Conservation (phyloP, 2,113 vertebrate genomes). For the Oryzias woworae region DNA sequence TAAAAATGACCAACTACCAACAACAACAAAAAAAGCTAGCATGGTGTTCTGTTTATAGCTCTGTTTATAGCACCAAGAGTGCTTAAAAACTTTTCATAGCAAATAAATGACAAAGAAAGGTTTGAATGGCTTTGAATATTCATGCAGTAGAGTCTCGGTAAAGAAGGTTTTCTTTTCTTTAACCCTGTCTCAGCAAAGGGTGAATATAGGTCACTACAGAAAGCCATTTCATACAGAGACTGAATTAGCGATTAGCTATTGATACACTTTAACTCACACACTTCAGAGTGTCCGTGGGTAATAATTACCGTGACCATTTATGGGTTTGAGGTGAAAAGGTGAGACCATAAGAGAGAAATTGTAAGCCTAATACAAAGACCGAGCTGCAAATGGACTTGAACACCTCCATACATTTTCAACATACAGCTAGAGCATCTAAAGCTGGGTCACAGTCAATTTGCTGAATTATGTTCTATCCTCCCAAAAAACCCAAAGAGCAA, state of each 20-base stretch:
- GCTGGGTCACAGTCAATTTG: not conserved
- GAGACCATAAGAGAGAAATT: slow-evolving; percentile 40
- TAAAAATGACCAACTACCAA: no score
- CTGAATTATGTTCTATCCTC: not conserved
- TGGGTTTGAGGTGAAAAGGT: slow-evolving; percentile 27
- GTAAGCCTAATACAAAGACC: slow-evolving; percentile 35
- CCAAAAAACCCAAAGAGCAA: not conserved
- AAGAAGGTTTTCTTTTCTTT: slow-evolving; percentile 13
- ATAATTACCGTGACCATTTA: slow-evolving; percentile 45
- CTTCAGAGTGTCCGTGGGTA: slow-evolving; percentile 4
- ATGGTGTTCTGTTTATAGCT: no score
- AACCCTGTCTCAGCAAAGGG: not conserved
- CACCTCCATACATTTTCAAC: not conserved
- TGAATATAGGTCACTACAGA: slow-evolving; percentile 38
- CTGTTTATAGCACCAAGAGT: not conserved
- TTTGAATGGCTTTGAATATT: slow-evolving; percentile 4
- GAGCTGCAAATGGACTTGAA: not conserved
- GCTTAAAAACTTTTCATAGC: not conserved
- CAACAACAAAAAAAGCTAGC: no score
- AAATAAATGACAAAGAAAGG: not conserved
- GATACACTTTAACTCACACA: no score
- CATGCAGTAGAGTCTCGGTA: not conserved
- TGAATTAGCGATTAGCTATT: slow-evolving; percentile 34
- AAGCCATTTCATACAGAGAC: slow-evolving; percentile 32
- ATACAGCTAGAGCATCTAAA: not conserved